Conservation (phyloP, 2,888 invertebrate genomes). For the Hirtodrosophila confusa region DNA sequence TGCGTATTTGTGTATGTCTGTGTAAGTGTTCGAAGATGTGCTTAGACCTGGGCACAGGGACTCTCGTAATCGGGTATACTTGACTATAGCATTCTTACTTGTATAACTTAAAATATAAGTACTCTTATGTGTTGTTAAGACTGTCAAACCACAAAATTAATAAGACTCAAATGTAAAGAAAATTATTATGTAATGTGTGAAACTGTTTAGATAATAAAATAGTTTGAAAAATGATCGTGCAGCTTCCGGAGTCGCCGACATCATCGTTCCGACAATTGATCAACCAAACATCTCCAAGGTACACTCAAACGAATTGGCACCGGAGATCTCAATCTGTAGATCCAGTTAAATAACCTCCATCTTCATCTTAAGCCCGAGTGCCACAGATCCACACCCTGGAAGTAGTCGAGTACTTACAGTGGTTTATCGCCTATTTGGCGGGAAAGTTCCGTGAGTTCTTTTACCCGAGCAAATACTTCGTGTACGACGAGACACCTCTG, state of each 20-base stretch:
- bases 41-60: too few species aligned
- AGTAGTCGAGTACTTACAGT: constrained; percentile 36
- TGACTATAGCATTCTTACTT: too few species aligned
- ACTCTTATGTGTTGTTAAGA: too few species aligned
- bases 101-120: too few species aligned
- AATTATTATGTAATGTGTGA: constrained; percentile 30
- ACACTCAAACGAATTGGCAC: neutral
- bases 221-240: constrained; percentile 25
- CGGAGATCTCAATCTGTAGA: neutral
- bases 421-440: constrained; percentile 16
- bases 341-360: neutral
- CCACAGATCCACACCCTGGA: constrained; percentile 1
- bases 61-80: too few species aligned
- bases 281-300: constrained; percentile 4
- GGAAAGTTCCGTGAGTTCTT: constrained; percentile 5
- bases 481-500: constrained; percentile 35
- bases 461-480: neutral
- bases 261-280: constrained; percentile 12
- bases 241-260: constrained; percentile 16
- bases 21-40: too few species aligned
- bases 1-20: too few species aligned
- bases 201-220: neutral
- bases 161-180: constrained; percentile 1
- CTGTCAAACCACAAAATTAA: too few species aligned
- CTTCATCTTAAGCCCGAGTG: neutral